Conservation (phyloP, 1,140 invertebrate genomes). For the Scaptomyza montana region DNA sequence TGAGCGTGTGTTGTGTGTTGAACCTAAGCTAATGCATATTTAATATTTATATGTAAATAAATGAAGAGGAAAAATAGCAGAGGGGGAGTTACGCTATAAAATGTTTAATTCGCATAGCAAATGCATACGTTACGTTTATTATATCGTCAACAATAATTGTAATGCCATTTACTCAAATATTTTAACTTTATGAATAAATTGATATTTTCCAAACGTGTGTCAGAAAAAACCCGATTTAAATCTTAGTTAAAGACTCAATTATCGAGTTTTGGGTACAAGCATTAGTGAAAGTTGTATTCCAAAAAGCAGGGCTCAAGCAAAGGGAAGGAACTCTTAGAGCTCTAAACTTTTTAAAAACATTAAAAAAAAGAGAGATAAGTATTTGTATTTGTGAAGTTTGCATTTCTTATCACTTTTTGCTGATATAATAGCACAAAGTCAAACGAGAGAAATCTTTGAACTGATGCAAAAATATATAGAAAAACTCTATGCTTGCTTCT, state of each 20-base stretch:
- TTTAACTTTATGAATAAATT: conserved; percentile 33
- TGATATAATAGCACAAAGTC: not conserved
- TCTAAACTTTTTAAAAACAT: no score
- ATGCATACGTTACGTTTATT: conserved; percentile 33
- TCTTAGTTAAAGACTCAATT: not conserved
- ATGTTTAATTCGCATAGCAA: conserved; percentile 55
- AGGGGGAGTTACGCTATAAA: not conserved
- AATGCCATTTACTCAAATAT: conserved; percentile 45
- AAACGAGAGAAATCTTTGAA: not conserved
- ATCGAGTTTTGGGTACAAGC: not conserved
- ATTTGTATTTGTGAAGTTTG: no score
- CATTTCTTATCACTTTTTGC: no score
- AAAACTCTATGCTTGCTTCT: not conserved
- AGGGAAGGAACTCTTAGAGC: no score
- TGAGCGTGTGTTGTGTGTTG: conserved; percentile 19
- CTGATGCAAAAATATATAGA: not conserved
- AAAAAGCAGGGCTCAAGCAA: no score
- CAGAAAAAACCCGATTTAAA: not conserved
- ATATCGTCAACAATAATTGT: conserved; percentile 51
- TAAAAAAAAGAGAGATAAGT: no score
- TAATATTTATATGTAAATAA: conserved; percentile 63
- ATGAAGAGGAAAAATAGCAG: conserved; percentile 30
- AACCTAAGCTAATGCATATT: conserved; percentile 73
- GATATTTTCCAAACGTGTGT: conserved; percentile 4
- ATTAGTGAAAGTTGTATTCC: no score